These are phyloP conservation scores for Drosophila demipolita DNA, from an alignment of 2,888 invertebrate species.

Conservation along the genomic window DNA sequence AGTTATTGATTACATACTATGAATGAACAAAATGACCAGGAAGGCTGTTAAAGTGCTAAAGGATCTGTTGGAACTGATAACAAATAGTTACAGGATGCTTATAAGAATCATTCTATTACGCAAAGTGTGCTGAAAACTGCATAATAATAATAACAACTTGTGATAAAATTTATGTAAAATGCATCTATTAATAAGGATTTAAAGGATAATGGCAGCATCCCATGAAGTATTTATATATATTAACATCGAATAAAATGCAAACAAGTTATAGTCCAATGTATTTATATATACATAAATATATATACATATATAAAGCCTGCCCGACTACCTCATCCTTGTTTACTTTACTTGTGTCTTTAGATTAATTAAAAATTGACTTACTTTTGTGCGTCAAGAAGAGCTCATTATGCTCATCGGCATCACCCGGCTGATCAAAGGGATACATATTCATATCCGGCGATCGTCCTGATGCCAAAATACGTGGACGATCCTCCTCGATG, in stretches of 20 bases:
- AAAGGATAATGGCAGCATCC: too few relatives aligned
- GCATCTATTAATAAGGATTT: too few relatives aligned
- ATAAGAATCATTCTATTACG: not conserved
- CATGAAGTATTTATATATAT: too few relatives aligned
- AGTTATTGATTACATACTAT: constrained; percentile 66
- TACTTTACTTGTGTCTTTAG: not conserved
- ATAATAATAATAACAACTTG: not conserved
- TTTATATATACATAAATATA: too few relatives aligned
- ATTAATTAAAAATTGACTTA: constrained; percentile 62
- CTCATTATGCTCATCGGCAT: constrained; percentile 83
- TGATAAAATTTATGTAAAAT: too few relatives aligned
- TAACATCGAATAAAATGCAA: too few relatives aligned
- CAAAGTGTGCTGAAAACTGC: not conserved
- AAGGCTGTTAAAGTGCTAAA: constrained; percentile 2
- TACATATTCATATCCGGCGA: constrained; percentile 84
- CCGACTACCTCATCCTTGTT: not conserved
- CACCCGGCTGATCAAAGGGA: constrained; percentile 83
- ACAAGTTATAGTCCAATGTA: too few relatives aligned
- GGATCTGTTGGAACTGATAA: not conserved
- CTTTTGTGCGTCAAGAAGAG: constrained; percentile 83
- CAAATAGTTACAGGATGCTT: not conserved
- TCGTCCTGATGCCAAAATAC: constrained; percentile 84
- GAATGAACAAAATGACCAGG: not conserved
- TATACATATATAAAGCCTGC: not conserved
- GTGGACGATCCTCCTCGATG: constrained; percentile 84